Base-by-base conservation (phyloP, 2,797 vertebrate genomes). In the Rallus crepitans region DNA sequence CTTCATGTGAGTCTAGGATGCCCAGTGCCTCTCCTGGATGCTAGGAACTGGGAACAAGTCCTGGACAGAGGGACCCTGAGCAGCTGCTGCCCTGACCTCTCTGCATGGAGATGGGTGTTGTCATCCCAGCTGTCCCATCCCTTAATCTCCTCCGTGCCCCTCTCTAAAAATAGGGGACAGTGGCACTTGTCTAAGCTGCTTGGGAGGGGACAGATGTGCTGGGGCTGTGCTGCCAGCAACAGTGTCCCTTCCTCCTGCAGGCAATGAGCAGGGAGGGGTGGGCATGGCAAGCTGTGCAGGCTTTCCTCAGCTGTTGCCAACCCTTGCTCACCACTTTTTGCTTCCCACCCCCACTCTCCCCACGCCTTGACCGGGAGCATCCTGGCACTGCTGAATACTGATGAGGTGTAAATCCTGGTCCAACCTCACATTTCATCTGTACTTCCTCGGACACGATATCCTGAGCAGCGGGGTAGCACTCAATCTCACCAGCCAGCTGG, bases 1-100 rank as follows among this genome's bases (percentile, higher is more conserved):
- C 66, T 25, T 24, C 0, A 8, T 9, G 48, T 37, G 0, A 9
- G n/a, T 2, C 61, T 24, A 0, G 85, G 9, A 1, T 3, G 45
- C 14, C 4, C 73, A 3, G 3, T 23, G 75, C 80, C 72, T 21
- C 39, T n/a, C 61, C 57, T 1, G 7, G 30, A 68, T 19, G 5
- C 9, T 47, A 83, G 77, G 47, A 53, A 11, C 0, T 0, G 2
- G 69, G 70, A 33, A 7, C 1, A 11, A 10, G 4, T 7, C 15
- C 10, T 3, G 86, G 70, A 3, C 20, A 40, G 63, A 7, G 9
- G 71, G 69, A n/a, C 12, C 19, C 61, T 0, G 6, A 21, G 80
- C 77, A 82, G 86, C 86, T 92, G 63, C 73, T 19, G 11, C 28
- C 17, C 42, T 0, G 11, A 16, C 66, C 64, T 80, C 31, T 1